Evolutionary conservation across 2,888 invertebrate species (phyloP), one percentile per base, ranked within the genome.

Genomic region (Agrochola litura): DNA sequence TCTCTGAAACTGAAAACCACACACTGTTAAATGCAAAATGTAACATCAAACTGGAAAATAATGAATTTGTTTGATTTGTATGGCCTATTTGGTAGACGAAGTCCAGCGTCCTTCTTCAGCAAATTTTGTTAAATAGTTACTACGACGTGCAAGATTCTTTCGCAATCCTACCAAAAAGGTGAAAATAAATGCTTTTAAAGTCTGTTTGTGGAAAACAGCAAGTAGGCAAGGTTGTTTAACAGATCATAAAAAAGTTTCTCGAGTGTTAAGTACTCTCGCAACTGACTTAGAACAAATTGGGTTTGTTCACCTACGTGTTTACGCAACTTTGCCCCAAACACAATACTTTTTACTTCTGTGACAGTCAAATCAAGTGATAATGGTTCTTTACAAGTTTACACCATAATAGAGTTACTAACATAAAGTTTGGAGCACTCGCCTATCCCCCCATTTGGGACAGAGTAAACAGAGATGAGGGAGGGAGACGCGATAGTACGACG

Each of bases 381-480:
- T 90, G 86, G 88, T 86, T 89, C 87, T 88, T 90, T 90, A 30
- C 30, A 30, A 30, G 30, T 30, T 30, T 30, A 89, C 88, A 92
- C 92, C 91, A 90, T 92, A 94, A 92, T 92, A 92, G 92, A 92
- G 86, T 88, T 93, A 92, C 92, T 88, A 93, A 92, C 92, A 93
- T 93, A 92, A 86, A 92, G 91, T 92, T 92, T 89, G 92, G 90
- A 91, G 90, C 91, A 91, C 92, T 92, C 91, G 95, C 94, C 94
- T 93, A 93, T 93, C 94, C 95, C 94, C 93, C 96, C 94, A 94
- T 95, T 95, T 94, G 89, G 93, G 90, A 93, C 93, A 93, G 92
- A 94, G 95, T 95, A 96, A 95, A 96, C 95, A 95, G 91, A 94
- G 94, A 95, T 93, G 93, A 94, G 94, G 94, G 94, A 94, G 95